Conservation (phyloP, 2,113 vertebrate species). For the Nycticorax nycticorax region DNA sequence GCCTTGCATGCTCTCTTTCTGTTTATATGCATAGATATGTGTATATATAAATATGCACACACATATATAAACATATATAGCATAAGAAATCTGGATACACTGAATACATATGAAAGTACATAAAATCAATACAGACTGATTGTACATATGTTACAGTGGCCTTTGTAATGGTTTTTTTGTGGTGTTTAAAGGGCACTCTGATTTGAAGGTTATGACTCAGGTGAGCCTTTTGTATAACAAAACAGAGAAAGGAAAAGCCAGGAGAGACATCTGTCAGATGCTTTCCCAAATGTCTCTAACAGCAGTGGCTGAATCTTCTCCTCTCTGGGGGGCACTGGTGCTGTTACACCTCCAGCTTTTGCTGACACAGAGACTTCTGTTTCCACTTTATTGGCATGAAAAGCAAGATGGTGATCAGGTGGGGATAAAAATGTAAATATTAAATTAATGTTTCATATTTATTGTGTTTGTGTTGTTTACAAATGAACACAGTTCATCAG, state of each 20-base stretch:
- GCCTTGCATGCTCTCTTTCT: rapidly evolving
- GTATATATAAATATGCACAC: background rate
- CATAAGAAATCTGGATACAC: background rate
- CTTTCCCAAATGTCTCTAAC: background rate
- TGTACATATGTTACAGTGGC: rapidly evolving
- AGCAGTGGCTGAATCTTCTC: background rate
- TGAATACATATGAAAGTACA: background rate
- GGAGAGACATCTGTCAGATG: background rate
- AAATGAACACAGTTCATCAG: background rate
- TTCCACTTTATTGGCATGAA: background rate
- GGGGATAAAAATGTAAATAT: background rate
- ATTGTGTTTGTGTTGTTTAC: background rate
- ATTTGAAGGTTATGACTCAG: background rate
- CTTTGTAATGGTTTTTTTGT: background rate
- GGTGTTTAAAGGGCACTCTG: background rate
- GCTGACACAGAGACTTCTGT: background rate
- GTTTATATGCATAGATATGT: background rate
- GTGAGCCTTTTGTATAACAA: background rate
- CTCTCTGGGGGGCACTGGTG: background rate
- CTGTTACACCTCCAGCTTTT: background rate
- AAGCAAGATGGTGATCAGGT: background rate
- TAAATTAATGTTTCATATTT: background rate
- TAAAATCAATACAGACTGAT: background rate
- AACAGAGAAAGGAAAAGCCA: background rate
- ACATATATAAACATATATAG: background rate